Evolutionary conservation across 1,140 invertebrate genomes (phyloP), one percentile per base, ranked within the genome.

Genomic region (Sesamia nonagrioides): DNA sequence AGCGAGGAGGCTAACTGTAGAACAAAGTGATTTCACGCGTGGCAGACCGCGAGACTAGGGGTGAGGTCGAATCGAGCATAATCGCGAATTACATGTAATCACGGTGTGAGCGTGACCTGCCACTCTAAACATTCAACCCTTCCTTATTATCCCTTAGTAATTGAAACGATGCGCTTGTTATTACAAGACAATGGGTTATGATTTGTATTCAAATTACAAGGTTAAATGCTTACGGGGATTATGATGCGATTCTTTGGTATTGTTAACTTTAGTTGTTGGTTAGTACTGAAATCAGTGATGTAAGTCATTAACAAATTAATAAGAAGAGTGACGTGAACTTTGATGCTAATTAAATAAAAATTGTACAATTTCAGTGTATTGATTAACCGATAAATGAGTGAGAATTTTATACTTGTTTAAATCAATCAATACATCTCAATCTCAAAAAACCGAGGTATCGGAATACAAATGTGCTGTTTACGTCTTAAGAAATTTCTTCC

Each of bases 11-110:
- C 86, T 83, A 93, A 88, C 90, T 81, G 86, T 85, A 86, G 89
- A 90, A 93, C 90, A 90, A 92, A 91, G 89, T 92, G 92, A 94
- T 94, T 94, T 93, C 91, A 94, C 92, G 92, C 89, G 84, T 90
- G 85, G 83, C 60, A 76, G 83, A 75, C 37, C 79, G 78, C 85
- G 77, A 84, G 86, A 88, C 35, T 8, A 21, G 90, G 86, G 86
- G 91, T 50, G 45, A 11, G 89, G 88, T 90, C 86, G 86, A 84
- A 85, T 86, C 90, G 88, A 89, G 89, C 87, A 81, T 86, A 88
- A 90, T 91, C 82, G 86, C 85, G 88, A 89, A 88, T 89, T 86
- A 91, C 86, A 91, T 91, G 92, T 93, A 93, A 93, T 92, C 88
- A 91, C 89, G 84, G 86, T 80, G 84, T 79, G 69, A 73, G 76